Conservation (phyloP, 2,888 invertebrate species). For the Alsophila aescularia region DNA sequence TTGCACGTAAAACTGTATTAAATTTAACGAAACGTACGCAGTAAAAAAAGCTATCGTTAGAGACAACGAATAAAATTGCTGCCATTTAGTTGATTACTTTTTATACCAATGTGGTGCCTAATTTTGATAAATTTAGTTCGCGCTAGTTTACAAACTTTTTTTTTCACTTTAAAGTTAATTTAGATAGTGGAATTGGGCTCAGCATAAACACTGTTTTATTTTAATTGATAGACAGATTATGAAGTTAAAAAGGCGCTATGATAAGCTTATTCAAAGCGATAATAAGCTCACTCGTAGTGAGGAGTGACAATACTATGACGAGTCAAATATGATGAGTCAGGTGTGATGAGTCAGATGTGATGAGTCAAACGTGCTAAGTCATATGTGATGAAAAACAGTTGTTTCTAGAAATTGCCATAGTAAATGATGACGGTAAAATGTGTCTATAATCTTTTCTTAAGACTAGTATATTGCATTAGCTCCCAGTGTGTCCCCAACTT, state of each 20-base stretch:
- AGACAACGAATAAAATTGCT: constrained; percentile 59
- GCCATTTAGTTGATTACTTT: constrained; percentile 53
- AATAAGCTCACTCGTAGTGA: constrained; percentile 33
- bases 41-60: constrained; percentile 37
- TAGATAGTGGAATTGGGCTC: constrained; percentile 9
- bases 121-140: constrained; percentile 37
- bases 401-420: background rate
- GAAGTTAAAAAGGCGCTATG: constrained; percentile 22
- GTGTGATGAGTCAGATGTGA: background rate
- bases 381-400: background rate
- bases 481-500: constrained; percentile 1
- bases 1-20: background rate
- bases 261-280: constrained; percentile 28
- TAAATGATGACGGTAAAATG: background rate
- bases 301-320: background rate
- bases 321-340: background rate
- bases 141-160: background rate
- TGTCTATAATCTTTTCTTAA: background rate
- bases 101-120: constrained; percentile 46
- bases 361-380: background rate
- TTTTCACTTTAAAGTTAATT: background rate
- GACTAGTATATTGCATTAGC: background rate
- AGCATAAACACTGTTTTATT: background rate
- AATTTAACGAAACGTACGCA: constrained; percentile 18
- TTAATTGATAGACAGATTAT: too few relatives aligned